A percentile compares a stretch with the other conserved stretches of the same genome.
Conservation (phyloP, 23 tunicate species). For the Styela plicata region DNA sequence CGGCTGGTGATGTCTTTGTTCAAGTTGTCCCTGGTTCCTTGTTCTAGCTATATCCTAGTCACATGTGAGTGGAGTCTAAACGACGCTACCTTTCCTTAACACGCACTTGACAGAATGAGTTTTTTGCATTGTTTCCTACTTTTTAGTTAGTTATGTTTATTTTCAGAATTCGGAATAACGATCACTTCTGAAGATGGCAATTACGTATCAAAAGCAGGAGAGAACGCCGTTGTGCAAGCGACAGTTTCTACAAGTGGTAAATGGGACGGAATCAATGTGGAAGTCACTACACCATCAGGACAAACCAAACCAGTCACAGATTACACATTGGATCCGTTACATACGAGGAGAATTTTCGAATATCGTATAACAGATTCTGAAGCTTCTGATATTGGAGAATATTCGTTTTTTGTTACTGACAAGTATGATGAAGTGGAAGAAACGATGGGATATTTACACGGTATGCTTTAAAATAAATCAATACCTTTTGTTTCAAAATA, state of each 20-base stretch:
- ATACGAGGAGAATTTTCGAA: constrained; percentile 10
- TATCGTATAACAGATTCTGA: not conserved
- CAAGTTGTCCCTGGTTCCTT: too few relatives aligned
- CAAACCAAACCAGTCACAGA: not conserved
- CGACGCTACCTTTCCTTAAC: too few relatives aligned
- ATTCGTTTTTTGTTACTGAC: not conserved
- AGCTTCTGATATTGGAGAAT: not conserved
- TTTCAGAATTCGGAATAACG: constrained; percentile 7
- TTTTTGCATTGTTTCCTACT: too few relatives aligned
- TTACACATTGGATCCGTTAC: not conserved
- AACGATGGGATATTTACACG: not conserved
- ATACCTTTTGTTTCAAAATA: too few relatives aligned
- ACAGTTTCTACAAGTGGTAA: not conserved
- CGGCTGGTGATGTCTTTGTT: too few relatives aligned
- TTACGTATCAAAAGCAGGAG: not conserved
- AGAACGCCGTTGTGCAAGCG: not conserved
- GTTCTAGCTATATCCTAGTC: too few relatives aligned
- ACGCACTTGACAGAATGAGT: too few relatives aligned
- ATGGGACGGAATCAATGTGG: constrained; percentile 12
- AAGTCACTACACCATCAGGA: constrained; percentile 14
- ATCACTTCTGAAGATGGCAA: not conserved
- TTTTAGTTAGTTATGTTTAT: too few relatives aligned
- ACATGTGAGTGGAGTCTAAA: too few relatives aligned
- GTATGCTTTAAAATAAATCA: too few relatives aligned
- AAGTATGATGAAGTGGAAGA: not conserved